Evolutionary conservation across 2,113 vertebrate species (phyloP).

Genomic region (Physeter macrocephalus): DNA sequence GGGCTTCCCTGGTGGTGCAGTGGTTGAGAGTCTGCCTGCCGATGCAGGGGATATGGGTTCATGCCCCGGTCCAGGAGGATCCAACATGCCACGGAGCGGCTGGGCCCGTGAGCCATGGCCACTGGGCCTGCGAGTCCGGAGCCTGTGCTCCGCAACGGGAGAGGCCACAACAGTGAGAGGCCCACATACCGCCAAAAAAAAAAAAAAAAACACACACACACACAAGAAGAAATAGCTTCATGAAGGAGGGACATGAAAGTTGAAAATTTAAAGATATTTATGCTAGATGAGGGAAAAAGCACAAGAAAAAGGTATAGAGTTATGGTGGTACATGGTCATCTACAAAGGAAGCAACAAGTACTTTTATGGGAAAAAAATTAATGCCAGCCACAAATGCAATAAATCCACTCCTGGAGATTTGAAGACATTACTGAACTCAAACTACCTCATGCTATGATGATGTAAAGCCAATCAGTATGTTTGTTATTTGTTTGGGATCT

Average conservation of each 20-base stretch:
- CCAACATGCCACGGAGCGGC: too few relatives aligned
- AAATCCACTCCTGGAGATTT: background rate
- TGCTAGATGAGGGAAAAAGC: background rate
- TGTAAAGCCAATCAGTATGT: background rate
- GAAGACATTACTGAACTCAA: background rate
- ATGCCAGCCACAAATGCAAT: background rate
- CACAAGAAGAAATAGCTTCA: background rate
- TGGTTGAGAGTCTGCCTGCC: too few relatives aligned
- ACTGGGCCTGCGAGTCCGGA: too few relatives aligned
- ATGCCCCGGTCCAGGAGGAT: too few relatives aligned
- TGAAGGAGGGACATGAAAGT: background rate
- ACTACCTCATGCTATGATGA: background rate
- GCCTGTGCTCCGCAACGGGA: too few relatives aligned
- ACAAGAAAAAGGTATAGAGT: background rate
- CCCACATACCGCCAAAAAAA: too few relatives aligned
- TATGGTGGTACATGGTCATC: background rate
- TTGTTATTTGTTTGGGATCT: background rate
- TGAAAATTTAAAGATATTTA: background rate
- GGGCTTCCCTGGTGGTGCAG: too few relatives aligned
- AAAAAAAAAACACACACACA: too few relatives aligned
- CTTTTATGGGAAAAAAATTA: background rate
- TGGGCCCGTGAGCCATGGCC: too few relatives aligned
- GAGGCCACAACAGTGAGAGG: too few relatives aligned
- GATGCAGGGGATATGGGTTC: too few relatives aligned
- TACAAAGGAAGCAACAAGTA: background rate